Base-by-base conservation (phyloP, 2,888 invertebrate species). In the Drosophila multiciliata region DNA sequence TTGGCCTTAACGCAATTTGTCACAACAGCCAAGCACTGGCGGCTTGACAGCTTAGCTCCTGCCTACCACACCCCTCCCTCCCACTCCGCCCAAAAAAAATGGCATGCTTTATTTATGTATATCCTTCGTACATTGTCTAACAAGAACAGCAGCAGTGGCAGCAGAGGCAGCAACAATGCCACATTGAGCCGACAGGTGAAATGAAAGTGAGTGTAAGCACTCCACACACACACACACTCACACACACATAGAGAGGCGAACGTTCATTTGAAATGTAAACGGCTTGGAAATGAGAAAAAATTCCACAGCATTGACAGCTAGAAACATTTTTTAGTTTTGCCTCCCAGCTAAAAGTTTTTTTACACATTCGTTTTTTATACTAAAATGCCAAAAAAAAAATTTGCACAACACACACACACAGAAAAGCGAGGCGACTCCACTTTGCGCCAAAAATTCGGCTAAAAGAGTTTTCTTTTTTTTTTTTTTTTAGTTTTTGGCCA, bases 1-100 rank as follows among this genome's bases (percentile, higher is more conserved):
- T 75, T 80, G 81, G 88, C 88, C 87, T 87, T 88, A 87, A 81
- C 80, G 81, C 87, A 82, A 84, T 87, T 87, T 87, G 87, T 84
- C 81, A 83, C 84, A 73, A 61, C 86, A 80, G 58, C 55, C 75
- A 62, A 67, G 71, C 49, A 48, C 29, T 33, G 58, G 26, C 12
- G 61, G 48, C 69, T 54, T 50, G 50, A 61, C 66, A 80, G 82
- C 70, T 77, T 64, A 73, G 72, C 75, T 64, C 54, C 45, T 23
- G 45, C 33, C 65, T 12, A 23, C 38, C n/a, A 1, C n/a, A n/a
- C n/a, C n/a, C 49, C 36, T 17, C 4, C 11, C 20, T 3, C 45
- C n/a, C 9, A 12, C 23, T 9, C 20, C 29, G 49, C 29, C 36
- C 26, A 49, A 40, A 42, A 35, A 40, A 23, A 48, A 48, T 33